A percentile compares a stretch with the other conserved stretches of the same genome.
phyloP scores from a whole-genome alignment of 2,797 vertebrate genomes.

The Eulemur albifrons region DNA sequence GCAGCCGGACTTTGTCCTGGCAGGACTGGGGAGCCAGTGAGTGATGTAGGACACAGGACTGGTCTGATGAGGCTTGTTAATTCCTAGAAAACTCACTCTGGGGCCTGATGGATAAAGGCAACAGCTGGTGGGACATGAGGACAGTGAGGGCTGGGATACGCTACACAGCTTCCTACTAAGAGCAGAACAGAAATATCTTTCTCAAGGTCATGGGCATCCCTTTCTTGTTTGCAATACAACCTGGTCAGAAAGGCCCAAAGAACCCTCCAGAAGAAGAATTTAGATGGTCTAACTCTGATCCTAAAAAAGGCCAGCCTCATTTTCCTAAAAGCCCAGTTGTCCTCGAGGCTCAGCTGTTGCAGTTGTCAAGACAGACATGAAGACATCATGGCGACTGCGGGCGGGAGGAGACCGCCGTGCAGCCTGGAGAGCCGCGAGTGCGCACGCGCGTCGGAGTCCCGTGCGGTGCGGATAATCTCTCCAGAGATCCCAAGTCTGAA shows the following conservation, averaged over 20 bases:
- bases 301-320: neutral
- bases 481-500: neutral
- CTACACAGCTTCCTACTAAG: neutral
- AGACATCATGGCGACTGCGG: rapidly evolving
- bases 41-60: neutral
- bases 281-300: neutral
- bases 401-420: too few relatives aligned
- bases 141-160: neutral
- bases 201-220: neutral
- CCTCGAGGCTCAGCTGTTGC: neutral
- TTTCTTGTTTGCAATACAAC: neutral
- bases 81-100: neutral
- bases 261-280: neutral
- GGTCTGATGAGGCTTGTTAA: neutral
- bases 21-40: neutral
- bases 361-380: neutral
- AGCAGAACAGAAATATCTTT: neutral
- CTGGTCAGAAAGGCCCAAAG: neutral
- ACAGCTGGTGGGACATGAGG: neutral
- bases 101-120: neutral
- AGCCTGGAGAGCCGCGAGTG: neutral
- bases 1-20: too few relatives aligned
- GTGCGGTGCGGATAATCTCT: neutral
- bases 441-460: neutral
- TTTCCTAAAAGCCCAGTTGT: neutral